Percentiles rank a stretch among this genome's conserved stretches.
Evolutionary conservation across 2,113 vertebrate genomes (phyloP).

Genomic region (Chionomys nivalis): DNA sequence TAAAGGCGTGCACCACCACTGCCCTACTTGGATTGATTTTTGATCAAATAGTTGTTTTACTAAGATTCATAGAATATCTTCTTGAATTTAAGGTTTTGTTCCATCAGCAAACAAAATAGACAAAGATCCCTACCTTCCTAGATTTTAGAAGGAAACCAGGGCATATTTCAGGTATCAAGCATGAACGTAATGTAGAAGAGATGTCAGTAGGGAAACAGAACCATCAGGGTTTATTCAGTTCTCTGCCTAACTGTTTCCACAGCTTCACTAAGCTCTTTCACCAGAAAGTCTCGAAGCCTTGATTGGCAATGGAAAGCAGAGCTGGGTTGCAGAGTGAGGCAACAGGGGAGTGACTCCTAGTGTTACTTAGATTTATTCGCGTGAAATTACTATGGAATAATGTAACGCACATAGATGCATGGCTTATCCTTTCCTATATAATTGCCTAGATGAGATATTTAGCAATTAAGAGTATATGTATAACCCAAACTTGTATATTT

Average conservation of each 20-base stretch:
- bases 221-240: not conserved
- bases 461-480: not conserved
- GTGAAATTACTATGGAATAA: not conserved
- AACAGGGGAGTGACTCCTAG: not conserved
- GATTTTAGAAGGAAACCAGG: not conserved
- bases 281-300: not conserved
- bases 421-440: not conserved
- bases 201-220: not conserved
- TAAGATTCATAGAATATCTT: not conserved
- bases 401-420: not conserved
- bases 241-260: not conserved
- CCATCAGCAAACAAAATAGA: not conserved
- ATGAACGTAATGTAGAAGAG: not conserved
- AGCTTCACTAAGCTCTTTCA: not conserved
- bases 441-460: not conserved
- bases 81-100: constrained; percentile 7
- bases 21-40: not conserved
- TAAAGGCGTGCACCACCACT: too few relatives aligned
- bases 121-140: not conserved
- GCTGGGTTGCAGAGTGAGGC: not conserved
- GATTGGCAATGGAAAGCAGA: not conserved
- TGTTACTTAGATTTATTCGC: not conserved
- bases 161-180: not conserved
- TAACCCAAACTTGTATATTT: not conserved
- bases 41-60: not conserved